A percentile compares a stretch with the other conserved stretches of the same genome.
phyloP scores from a whole-genome alignment of 2,113 vertebrate species.

The Lagenorhynchus albirostris region DNA sequence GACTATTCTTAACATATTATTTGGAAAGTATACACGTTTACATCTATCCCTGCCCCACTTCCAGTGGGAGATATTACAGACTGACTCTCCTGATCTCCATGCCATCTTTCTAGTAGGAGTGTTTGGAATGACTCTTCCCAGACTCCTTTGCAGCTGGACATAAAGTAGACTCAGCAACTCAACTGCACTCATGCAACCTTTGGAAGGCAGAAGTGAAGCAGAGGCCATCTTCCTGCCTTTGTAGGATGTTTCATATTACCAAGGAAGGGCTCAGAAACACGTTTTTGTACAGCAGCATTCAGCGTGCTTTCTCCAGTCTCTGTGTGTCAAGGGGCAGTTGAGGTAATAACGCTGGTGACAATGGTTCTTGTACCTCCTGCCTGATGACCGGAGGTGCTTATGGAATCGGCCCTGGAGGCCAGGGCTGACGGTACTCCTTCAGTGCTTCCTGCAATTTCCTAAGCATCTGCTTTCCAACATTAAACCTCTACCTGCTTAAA shows the following conservation, averaged over 20 bases:
- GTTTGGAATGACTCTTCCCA: neutral
- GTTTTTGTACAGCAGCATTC: neutral
- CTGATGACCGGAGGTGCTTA: neutral
- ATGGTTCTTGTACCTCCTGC: neutral
- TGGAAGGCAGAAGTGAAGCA: neutral
- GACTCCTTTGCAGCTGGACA: neutral
- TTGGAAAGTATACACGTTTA: neutral
- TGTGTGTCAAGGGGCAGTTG: neutral
- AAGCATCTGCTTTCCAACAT: neutral
- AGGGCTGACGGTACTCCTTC: neutral
- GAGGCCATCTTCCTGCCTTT: neutral
- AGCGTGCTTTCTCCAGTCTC: neutral
- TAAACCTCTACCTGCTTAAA: neutral
- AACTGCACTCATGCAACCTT: neutral
- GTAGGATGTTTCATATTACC: neutral
- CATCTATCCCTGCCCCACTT: neutral
- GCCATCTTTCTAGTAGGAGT: neutral
- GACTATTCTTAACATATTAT: neutral
- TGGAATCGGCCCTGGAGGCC: neutral
- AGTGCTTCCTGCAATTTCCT: neutral
- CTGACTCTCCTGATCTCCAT: fast-evolving
- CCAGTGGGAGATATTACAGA: neutral
- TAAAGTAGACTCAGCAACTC: neutral
- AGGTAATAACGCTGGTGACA: fast-evolving
- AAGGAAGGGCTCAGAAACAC: neutral